These are phyloP conservation scores for Ochropacha duplaris DNA, from an alignment of 2,888 invertebrate species.

Conservation along the genomic window DNA sequence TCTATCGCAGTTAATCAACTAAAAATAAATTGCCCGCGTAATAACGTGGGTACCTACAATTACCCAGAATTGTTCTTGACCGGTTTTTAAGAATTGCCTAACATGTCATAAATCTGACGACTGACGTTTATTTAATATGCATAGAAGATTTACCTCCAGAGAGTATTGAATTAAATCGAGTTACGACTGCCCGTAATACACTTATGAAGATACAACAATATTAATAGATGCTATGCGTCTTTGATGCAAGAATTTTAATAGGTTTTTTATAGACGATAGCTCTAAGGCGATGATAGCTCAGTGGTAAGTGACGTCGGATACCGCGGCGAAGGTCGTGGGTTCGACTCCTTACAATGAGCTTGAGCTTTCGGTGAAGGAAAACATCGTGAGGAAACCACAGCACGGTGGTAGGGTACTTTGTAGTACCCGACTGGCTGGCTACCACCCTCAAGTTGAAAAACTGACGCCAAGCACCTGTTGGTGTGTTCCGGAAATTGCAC, in stretches of 20 bases:
- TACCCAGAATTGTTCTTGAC: conserved; percentile 2
- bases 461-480: too few species aligned
- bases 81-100: conserved; percentile 39
- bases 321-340: too few species aligned
- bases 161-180: conserved; percentile 77
- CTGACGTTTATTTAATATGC: conserved; percentile 77
- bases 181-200: conserved; percentile 55
- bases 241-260: conserved; percentile 6
- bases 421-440: too few species aligned
- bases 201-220: conserved; percentile 44
- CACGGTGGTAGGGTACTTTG: too few species aligned
- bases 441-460: too few species aligned
- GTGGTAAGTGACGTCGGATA: too few species aligned
- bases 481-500: too few species aligned
- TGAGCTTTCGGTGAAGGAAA: too few species aligned
- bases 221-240: conserved; percentile 40
- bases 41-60: not conserved
- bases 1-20: not conserved
- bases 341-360: too few species aligned
- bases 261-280: conserved; percentile 6
- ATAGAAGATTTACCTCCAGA: conserved; percentile 75
- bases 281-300: too few species aligned
- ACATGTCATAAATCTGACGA: conserved; percentile 65
- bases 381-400: too few species aligned
- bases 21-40: not conserved